Evolutionary conservation across 2,888 invertebrate genomes (phyloP), one percentile per base, ranked within the genome.

Genomic region (Metallyticus violacea): DNA sequence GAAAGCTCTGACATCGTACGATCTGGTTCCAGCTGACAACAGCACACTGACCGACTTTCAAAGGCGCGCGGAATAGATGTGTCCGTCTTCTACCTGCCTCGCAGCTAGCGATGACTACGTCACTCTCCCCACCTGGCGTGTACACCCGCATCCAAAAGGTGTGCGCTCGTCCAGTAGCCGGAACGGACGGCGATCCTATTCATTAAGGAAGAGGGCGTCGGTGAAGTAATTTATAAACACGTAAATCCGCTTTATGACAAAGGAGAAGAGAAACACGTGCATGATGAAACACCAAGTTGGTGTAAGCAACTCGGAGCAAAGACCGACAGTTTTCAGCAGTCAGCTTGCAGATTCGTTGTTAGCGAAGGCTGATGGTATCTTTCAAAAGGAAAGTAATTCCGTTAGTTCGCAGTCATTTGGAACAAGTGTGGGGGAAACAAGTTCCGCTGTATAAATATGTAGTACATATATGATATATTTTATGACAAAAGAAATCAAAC

Each of bases 31-130:
- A 62, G 40, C 40, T 62, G 40, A 62, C 40, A 62, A 62, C 40
- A 62, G 40, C 40, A 62, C 81, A 81, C 81, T 81, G 81, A 81
- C 81, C 81, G 81, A 81, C 81, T 81, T 81, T 81, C 81, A 81
- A 62, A 30, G 81, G n/a, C 80, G 28, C 81, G 81, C 81, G 81
- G 30, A 5, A 15, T 40, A 40, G 40, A 9, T 62, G 40, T 7
- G 40, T 62, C 40, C 40, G 40, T 62, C 40, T 62, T 62, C 40
- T 62, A 62, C 40, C 40, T 62, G 40, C 40, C 40, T 62, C 4
- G 40, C 40, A 62, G 40, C 40, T 15, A 62, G 40, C 40, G 40
- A 15, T 62, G 40, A 15, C 40, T 62, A 62, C 40, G 40, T 62
- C 40, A 62, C 40, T 62, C 40, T 62, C 40, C 40, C 40, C 40